Conservation (phyloP, 2,113 vertebrate species). For the Tachysurus fulvidraco region DNA sequence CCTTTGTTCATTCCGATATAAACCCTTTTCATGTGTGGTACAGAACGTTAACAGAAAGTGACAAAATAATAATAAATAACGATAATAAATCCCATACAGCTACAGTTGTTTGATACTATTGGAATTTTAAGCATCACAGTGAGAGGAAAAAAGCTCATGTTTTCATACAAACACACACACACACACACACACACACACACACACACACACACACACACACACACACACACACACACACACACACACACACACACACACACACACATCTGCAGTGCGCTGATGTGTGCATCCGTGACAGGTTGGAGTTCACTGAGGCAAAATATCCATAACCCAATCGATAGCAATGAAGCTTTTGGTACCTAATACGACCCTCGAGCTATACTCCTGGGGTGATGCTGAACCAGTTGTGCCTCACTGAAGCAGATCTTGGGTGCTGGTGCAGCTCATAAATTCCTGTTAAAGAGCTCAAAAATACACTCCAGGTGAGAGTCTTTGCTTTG, state of each 20-base stretch:
- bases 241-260: not conserved
- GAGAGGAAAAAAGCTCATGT: not conserved
- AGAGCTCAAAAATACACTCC: slow-evolving; percentile 6
- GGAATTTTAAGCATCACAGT: not conserved
- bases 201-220: not conserved
- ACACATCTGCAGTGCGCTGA: not conserved
- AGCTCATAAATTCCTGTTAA: not conserved
- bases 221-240: not conserved
- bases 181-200: not conserved
- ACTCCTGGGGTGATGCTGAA: slow-evolving; percentile 1
- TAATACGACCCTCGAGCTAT: not conserved
- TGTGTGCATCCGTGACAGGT: not conserved
- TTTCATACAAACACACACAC: not conserved
- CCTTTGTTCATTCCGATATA: not conserved
- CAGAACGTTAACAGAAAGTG: not conserved
- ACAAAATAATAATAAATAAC: not conserved
- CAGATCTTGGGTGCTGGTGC: not conserved
- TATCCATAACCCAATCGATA: slow-evolving; percentile 6
- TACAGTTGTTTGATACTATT: not conserved
- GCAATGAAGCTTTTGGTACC: not conserved
- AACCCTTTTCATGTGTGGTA: not conserved
- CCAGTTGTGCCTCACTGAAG: not conserved
- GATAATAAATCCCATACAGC: not conserved
- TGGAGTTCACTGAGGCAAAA: slow-evolving; percentile 3
- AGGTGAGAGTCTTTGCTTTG: not conserved